Evolutionary conservation across 2,113 vertebrate genomes (phyloP).

Genomic region (Bettongia penicillata): DNA sequence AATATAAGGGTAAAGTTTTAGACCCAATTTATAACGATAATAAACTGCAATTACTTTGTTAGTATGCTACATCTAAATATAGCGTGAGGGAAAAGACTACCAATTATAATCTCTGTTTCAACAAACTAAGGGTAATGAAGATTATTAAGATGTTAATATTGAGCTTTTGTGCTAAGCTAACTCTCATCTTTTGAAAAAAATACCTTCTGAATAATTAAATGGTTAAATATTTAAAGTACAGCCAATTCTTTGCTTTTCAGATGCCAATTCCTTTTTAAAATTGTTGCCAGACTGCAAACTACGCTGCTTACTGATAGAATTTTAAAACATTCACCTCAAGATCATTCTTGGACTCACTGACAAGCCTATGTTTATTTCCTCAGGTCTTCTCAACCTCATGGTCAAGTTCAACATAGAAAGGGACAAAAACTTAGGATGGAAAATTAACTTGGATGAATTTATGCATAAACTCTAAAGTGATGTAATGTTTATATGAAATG

Average conservation of each 20-base stretch:
- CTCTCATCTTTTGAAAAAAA: not conserved
- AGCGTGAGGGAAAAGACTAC: constrained; percentile 17
- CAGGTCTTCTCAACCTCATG: rapidly evolving
- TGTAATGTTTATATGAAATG: not conserved
- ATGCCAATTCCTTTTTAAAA: not conserved
- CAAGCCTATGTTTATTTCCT: rapidly evolving
- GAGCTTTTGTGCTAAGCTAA: not conserved
- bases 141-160: constrained; percentile 12
- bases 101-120: constrained; percentile 55
- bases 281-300: not conserved
- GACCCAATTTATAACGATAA: not conserved
- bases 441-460: not conserved
- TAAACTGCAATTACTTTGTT: constrained; percentile 38
- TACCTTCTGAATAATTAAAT: constrained; percentile 40
- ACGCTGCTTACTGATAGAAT: constrained; percentile 16
- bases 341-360: rapidly evolving
- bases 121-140: constrained; percentile 27
- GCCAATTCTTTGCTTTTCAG: not conserved
- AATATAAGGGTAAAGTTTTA: constrained; percentile 42
- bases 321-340: not conserved
- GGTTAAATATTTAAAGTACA: not conserved
- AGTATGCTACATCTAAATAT: not conserved
- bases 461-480: rapidly evolving
- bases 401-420: not conserved
- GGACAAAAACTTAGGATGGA: not conserved